Base-by-base conservation (phyloP, 2,888 invertebrate species). In the Sussaba pulchella region DNA sequence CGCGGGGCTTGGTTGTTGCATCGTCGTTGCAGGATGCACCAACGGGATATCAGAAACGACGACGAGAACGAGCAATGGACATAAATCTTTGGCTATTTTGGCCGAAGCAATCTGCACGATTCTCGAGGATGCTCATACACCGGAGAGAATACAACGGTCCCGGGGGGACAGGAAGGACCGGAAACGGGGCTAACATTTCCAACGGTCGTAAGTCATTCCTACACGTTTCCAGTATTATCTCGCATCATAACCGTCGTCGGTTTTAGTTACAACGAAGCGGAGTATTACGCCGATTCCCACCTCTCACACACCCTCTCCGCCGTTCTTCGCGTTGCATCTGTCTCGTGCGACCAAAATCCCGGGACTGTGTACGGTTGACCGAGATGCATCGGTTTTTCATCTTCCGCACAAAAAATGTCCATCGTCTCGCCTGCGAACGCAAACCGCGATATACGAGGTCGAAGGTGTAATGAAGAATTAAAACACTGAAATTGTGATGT, bases 71-170 rank as follows among this genome's bases (percentile, higher is more conserved):
- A n/a, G 54, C 59, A 31, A 63, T 26, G 66, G 36, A 75, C 75
- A 71, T 79, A 75, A 75, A 79, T 79, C 75, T 75, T 57, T 43
- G 73, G 66, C 64, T 74, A 79, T 75, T 75, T 70, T 70, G 74
- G 57, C 39, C 69, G 73, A 69, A 71, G 70, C 50, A 74, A 74
- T 79, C 75, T 79, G 50, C 70, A 43, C 69, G 74, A 41, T 75
- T 79, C 70, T 64, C 59, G 66, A 66, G 70, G 52, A 71, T 47
- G 61, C 21, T 19, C 50, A 36, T 59, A 10, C 43, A 50, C 19
- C 47, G 54, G 47, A 39, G 45, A 73, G 73, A 43, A 63, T 59
- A 43, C 39, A 12, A 31, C 43, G 10, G n/a, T n/a, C n/a, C n/a
- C 4, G 24, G 39, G 3, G 19, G 9, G 36, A 47, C 17, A 59